Percentiles rank a stretch among this genome's conserved stretches.
Conservation (phyloP, 1,140 invertebrate genomes). For the Reticulitermes speratus region DNA sequence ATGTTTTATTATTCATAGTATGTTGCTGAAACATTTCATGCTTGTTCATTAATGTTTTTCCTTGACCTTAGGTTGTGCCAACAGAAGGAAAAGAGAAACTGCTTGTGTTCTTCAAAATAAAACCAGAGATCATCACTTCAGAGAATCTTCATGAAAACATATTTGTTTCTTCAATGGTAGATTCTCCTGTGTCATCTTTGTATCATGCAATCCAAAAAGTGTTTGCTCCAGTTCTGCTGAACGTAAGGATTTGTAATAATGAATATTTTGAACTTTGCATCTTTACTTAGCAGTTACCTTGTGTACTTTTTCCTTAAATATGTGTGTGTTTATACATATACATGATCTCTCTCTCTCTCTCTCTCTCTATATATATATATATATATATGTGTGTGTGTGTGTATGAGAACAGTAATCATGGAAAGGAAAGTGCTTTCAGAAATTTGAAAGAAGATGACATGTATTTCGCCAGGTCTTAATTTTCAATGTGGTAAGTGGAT, state of each 20-base stretch:
- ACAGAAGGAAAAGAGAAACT: slow-evolving; percentile 38
- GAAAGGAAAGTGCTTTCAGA: neutral
- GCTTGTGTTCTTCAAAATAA: slow-evolving; percentile 58
- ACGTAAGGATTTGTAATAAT: slow-evolving; percentile 38
- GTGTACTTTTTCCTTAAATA: neutral
- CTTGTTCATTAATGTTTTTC: neutral
- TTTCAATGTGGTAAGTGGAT: too few relatives aligned
- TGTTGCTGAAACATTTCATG: neutral
- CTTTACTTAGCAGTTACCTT: neutral
- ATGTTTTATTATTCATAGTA: neutral
- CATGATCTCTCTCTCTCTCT: neutral
- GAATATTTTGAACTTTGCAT: slow-evolving; percentile 1
- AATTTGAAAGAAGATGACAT: neutral
- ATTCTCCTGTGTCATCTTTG: slow-evolving; percentile 55
- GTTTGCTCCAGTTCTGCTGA: slow-evolving; percentile 50
- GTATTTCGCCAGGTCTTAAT: neutral
- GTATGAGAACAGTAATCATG: too few relatives aligned
- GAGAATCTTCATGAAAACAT: slow-evolving; percentile 55
- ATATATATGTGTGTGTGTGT: too few relatives aligned
- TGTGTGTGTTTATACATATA: neutral
- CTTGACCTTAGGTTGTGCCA: neutral
- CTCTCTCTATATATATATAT: too few relatives aligned
- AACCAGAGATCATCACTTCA: slow-evolving; percentile 54
- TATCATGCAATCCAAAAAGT: slow-evolving; percentile 57
- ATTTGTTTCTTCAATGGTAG: slow-evolving; percentile 56